Evolutionary conservation across 2,113 vertebrate genomes (phyloP), one percentile per base, ranked within the genome.

Genomic region (Anser brachyrhynchus): DNA sequence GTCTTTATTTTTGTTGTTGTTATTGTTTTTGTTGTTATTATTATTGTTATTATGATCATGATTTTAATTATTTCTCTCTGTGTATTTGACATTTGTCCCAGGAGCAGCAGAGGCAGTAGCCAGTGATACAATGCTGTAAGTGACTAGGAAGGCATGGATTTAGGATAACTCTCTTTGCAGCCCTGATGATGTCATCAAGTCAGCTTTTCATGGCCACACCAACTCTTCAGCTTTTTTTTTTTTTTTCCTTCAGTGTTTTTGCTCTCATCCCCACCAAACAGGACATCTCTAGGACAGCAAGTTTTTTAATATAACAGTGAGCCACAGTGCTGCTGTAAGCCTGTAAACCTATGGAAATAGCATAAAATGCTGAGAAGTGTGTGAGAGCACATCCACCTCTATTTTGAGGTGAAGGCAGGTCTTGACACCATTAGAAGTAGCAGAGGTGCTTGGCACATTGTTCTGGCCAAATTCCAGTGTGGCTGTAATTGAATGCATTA

Each of bases 381-480:
- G 3, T 66, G 44, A 16, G 65, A 35, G 29, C 35, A 52, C 22
- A n/a, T n/a, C 28, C 11, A 16, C 31, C 14, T 57, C 8, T 39
- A 33, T 49, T 46, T 67, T 28, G 62, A 49, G 74, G 74, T 67
- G 52, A 62, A 65, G 17, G 22, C 12, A 59, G 18, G 6, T 72
- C 43, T 59, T 51, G 28, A 51, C 9, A 21, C 11, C 37, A 6
- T 44, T 35, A 29, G 62, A n/a, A 64, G 62, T 43, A 79, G 11
- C 6, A 78, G 77, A 87, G 21, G 39, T 43, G 13, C 35, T 46
- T 51, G 52, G 59, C 55, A 49, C 13, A 3, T 29, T 33, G 10
- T 80, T 10, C 13, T 0, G 0, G 28, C 26, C 37, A 44, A 54
- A 49, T 58, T 80, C 59, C 0, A 3, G 9, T 22, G 51, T 11